phyloP scores from a whole-genome alignment of 2,888 invertebrate genomes.

The Eulithis testata region DNA sequence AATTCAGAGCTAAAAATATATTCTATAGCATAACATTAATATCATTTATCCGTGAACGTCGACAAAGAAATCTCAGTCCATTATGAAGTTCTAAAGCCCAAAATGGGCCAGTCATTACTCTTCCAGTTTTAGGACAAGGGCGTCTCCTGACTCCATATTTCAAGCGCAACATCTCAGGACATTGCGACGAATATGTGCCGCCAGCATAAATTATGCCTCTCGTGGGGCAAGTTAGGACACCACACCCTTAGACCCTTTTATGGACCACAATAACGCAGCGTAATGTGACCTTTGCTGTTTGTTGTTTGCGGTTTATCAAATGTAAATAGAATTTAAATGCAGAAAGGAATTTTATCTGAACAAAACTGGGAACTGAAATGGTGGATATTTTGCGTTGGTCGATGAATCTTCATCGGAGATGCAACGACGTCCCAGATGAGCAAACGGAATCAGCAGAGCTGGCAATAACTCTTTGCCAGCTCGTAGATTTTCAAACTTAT shows the following conservation, averaged over 20 bases:
- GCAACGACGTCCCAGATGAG: background rate
- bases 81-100: conserved; percentile 45
- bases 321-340: conserved; percentile 12
- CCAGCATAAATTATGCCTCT: conserved; percentile 65
- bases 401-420: background rate
- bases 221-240: conserved; percentile 62
- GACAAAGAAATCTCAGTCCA: conserved; percentile 29
- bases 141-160: conserved; percentile 51
- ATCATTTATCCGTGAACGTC: conserved; percentile 1
- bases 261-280: conserved; percentile 57
- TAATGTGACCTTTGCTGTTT: conserved; percentile 50
- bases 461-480: background rate
- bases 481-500: too few relatives aligned
- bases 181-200: conserved; percentile 50
- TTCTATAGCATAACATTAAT: background rate
- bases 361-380: background rate
- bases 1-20: background rate
- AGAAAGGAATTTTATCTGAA: background rate
- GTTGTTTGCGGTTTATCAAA: conserved; percentile 36
- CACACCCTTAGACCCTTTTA: conserved; percentile 65
- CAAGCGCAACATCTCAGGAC: conserved; percentile 54
- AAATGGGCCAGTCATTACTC: conserved; percentile 61
- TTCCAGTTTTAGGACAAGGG: conserved; percentile 46
- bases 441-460: background rate
- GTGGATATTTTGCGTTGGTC: background rate